These are phyloP conservation scores for Heterohyrax brucei DNA, from an alignment of 2,797 vertebrate genomes.

Conservation along the genomic window DNA sequence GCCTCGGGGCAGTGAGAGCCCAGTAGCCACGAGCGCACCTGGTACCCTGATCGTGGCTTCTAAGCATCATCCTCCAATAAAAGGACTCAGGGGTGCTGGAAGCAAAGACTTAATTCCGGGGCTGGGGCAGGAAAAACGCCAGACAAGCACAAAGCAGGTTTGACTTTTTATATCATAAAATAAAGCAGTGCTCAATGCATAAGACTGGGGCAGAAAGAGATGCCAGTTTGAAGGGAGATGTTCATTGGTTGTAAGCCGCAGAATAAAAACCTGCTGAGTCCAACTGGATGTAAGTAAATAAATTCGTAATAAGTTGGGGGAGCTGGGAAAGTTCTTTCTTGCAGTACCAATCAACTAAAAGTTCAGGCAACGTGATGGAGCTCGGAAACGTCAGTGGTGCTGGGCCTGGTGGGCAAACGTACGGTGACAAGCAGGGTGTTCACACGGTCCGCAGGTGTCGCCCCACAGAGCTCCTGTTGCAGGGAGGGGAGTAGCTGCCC, in stretches of 20 bases:
- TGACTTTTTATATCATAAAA: background rate
- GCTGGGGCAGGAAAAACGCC: background rate
- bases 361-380: background rate
- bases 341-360: accelerated
- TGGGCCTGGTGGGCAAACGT: background rate
- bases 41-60: background rate
- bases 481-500: background rate
- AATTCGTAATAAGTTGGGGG: background rate
- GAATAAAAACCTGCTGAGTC: background rate
- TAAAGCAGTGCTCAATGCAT: background rate
- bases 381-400: background rate
- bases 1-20: background rate
- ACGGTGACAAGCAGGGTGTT: background rate
- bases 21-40: no score
- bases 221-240: background rate
- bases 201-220: background rate
- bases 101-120: background rate
- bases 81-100: background rate
- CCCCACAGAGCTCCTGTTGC: background rate
- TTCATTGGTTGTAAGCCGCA: background rate
- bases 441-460: no score
- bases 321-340: background rate
- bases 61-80: background rate
- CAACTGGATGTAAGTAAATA: accelerated
- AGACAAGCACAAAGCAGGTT: background rate